phyloP scores from a whole-genome alignment of 1,140 invertebrate genomes.

The Lepidurus arcticus region DNA sequence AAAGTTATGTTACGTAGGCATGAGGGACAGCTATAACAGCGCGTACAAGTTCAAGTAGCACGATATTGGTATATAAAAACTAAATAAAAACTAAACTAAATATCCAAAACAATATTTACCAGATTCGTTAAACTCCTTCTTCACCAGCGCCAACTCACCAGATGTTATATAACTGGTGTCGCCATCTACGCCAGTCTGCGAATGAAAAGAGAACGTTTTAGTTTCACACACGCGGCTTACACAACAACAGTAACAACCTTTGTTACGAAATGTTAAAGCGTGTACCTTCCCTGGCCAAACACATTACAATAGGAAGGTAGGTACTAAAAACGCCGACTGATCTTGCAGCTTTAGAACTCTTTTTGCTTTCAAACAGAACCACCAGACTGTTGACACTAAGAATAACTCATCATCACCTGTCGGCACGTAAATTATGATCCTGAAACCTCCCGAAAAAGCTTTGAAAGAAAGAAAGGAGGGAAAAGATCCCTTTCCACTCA shows the following conservation, averaged over 20 bases:
- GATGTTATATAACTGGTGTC: conserved; percentile 23
- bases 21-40: neutral
- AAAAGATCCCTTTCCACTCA: neutral
- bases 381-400: neutral
- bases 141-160: conserved; percentile 26
- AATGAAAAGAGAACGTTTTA: neutral
- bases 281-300: too few species aligned
- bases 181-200: conserved; percentile 6
- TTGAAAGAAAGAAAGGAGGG: neutral
- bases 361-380: neutral
- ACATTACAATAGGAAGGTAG: too few species aligned
- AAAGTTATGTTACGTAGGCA: conserved; percentile 36
- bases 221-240: neutral
- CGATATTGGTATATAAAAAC: neutral
- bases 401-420: conserved; percentile 22
- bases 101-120: neutral
- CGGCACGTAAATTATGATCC: neutral
- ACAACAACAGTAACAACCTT: neutral
- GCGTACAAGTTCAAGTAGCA: neutral
- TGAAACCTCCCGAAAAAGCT: neutral
- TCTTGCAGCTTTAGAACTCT: too few species aligned
- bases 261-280: too few species aligned
- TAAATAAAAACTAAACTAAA: neutral
- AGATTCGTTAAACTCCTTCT: conserved; percentile 24
- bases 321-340: too few species aligned